These are phyloP conservation scores for Drosophila suboccidentalis DNA, from an alignment of 2,888 invertebrate species.

Conservation along the genomic window DNA sequence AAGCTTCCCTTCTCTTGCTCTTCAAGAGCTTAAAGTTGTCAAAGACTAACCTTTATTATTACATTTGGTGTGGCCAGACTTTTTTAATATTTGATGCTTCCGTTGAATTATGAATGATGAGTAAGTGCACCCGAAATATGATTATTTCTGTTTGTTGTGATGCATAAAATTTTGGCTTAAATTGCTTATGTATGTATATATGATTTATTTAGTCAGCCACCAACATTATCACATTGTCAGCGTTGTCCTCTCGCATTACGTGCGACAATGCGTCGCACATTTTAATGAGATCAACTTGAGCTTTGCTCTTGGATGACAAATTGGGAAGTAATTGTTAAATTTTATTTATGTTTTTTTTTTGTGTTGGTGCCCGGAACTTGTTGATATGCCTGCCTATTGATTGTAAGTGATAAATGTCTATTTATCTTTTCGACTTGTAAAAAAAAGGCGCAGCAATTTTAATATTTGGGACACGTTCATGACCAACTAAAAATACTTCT, in stretches of 20 bases:
- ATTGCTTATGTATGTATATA: slow-evolving; percentile 8
- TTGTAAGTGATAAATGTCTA: slow-evolving; percentile 45
- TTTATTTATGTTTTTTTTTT: slow-evolving; percentile 31
- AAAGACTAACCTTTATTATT: neutral
- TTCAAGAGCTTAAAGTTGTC: neutral
- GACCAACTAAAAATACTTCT: slow-evolving; percentile 18
- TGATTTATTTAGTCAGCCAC: slow-evolving; percentile 51
- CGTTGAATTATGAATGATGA: neutral
- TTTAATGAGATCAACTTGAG: slow-evolving; percentile 42
- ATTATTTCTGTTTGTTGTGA: neutral
- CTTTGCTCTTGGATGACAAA: slow-evolving; percentile 62
- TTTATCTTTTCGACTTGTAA: slow-evolving; percentile 8
- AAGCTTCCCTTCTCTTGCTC: neutral
- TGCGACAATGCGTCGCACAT: slow-evolving; percentile 47
- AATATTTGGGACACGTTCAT: slow-evolving; percentile 23
- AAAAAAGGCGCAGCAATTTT: slow-evolving; percentile 8
- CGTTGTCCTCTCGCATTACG: slow-evolving; percentile 56
- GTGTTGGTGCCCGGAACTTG: slow-evolving; percentile 55
- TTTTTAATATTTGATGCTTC: neutral
- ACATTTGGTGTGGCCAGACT: neutral
- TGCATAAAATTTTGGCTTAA: neutral
- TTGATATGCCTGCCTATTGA: slow-evolving; percentile 50
- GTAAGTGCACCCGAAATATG: slow-evolving; percentile 4
- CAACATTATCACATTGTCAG: slow-evolving; percentile 43
- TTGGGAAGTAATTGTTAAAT: slow-evolving; percentile 65